Percentiles rank a stretch among this genome's conserved stretches.
These are phyloP conservation scores for Macrochelys suwanniensis DNA, from an alignment of 2,797 vertebrate species.

Conservation along the genomic window DNA sequence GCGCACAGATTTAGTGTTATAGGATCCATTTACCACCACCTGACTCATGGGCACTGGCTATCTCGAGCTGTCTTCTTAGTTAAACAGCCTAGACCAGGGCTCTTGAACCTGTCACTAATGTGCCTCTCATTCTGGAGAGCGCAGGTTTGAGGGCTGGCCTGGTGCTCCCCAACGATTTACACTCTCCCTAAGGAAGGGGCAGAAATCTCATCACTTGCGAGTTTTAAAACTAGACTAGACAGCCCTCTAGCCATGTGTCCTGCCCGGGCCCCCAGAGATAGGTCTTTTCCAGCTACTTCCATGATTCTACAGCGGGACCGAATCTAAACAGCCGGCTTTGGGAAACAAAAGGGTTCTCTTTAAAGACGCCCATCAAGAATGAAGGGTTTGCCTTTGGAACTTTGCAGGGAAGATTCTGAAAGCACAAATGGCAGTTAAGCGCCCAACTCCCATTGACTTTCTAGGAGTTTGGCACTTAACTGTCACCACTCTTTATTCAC, in stretches of 20 bases:
- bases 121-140: background rate
- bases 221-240: background rate
- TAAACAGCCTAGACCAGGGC: no score
- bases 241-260: background rate
- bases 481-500: no score
- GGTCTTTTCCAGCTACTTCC: background rate
- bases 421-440: background rate
- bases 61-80: background rate
- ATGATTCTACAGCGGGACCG: background rate
- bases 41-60: accelerated
- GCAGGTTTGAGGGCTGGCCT: background rate
- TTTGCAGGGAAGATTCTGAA: background rate
- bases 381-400: background rate
- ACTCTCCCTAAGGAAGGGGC: background rate
- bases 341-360: background rate
- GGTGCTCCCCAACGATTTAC: background rate
- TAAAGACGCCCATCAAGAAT: background rate
- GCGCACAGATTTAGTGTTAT: accelerated
- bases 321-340: background rate
- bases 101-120: no score
- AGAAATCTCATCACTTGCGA: background rate
- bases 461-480: background rate
- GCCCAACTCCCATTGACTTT: background rate
- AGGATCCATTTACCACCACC: background rate
- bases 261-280: background rate